Evolutionary conservation across 2,113 vertebrate species (phyloP).

Genomic region (Psammodynastes pulverulentus): DNA sequence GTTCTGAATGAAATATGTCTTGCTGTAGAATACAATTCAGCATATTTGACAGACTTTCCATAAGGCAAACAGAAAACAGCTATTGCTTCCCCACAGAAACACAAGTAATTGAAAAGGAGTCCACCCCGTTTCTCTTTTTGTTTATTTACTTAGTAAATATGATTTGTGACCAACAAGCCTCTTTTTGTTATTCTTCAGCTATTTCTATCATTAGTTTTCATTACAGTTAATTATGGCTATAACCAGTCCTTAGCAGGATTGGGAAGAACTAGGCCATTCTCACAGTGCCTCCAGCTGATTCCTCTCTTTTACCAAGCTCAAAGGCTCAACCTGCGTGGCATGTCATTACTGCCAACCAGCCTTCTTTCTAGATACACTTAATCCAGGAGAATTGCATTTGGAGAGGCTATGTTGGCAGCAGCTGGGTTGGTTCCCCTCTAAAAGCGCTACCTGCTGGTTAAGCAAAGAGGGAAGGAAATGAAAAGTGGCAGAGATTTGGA

Average conservation of each 20-base stretch:
- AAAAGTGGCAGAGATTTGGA: background rate
- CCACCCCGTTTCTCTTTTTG: background rate
- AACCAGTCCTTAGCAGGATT: background rate
- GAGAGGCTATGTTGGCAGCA: background rate
- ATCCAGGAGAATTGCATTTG: background rate
- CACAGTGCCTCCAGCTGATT: background rate
- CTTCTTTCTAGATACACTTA: background rate
- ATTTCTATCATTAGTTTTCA: background rate
- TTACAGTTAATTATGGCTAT: background rate
- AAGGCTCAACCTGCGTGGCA: too few species aligned
- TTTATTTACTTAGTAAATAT: background rate
- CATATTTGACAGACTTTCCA: background rate
- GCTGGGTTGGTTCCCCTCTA: background rate
- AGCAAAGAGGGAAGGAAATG: background rate
- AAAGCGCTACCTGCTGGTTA: background rate
- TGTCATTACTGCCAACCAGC: background rate
- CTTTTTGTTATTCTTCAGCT: background rate
- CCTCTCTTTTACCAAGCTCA: background rate
- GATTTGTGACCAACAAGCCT: background rate
- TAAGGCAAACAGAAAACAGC: background rate
- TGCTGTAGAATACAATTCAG: background rate
- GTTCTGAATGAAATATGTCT: constrained; percentile 4
- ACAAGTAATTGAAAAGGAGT: too few species aligned
- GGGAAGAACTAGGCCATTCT: background rate
- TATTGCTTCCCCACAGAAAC: background rate